Percentiles rank a stretch among this genome's conserved stretches.
These are phyloP conservation scores for Galerucella pusilla DNA, from an alignment of 2,888 invertebrate genomes.

Conservation along the genomic window DNA sequence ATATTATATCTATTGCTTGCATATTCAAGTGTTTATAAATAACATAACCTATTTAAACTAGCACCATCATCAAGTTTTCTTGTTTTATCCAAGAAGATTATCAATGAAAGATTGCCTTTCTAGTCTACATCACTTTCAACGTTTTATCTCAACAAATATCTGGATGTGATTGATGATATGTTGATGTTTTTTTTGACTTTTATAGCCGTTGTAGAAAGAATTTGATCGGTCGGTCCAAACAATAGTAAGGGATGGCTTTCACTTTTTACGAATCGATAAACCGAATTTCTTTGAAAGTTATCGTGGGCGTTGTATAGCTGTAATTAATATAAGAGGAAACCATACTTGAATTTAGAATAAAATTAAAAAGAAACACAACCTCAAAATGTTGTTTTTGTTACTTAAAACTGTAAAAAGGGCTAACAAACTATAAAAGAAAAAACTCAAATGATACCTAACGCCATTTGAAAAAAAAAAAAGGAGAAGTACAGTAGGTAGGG, in stretches of 20 bases:
- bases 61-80: slow-evolving; percentile 4
- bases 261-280: too few relatives aligned
- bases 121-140: slow-evolving; percentile 5
- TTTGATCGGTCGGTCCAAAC: neutral
- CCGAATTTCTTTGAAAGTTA: too few relatives aligned
- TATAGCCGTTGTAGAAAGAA: slow-evolving; percentile 4
- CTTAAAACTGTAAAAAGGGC: too few relatives aligned
- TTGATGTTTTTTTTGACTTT: slow-evolving; percentile 12
- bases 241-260: neutral
- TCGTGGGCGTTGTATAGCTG: too few relatives aligned
- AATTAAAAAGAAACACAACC: too few relatives aligned
- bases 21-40: slow-evolving; percentile 10
- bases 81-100: slow-evolving; percentile 8
- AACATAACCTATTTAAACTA: slow-evolving; percentile 4
- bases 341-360: too few relatives aligned
- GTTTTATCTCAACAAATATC: slow-evolving; percentile 20
- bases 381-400: too few relatives aligned
- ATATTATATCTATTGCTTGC: slow-evolving; percentile 5
- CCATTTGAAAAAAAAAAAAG: too few relatives aligned
- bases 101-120: slow-evolving; percentile 16
- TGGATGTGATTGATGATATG: slow-evolving; percentile 26
- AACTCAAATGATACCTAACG: too few relatives aligned
- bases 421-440: too few relatives aligned
- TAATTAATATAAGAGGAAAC: too few relatives aligned
- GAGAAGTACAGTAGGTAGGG: too few relatives aligned